Evolutionary conservation across 2,797 vertebrate genomes (phyloP), one percentile per base, ranked within the genome.

Genomic region (Chloroceryle inda): DNA sequence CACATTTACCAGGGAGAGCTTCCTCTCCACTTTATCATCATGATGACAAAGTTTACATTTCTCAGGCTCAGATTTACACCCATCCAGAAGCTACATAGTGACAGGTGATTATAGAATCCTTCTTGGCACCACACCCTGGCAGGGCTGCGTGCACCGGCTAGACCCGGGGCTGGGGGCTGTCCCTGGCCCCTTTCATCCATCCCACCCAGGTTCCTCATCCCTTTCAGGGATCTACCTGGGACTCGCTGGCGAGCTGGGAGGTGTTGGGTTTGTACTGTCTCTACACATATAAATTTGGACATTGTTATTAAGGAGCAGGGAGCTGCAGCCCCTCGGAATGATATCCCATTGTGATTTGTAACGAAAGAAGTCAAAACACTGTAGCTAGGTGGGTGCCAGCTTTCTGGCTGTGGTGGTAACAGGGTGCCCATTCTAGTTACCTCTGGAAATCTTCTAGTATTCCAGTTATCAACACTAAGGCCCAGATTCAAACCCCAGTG

Each of bases 71-170:
- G 45, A 77, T 80, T 67, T 71, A 29, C 29, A 40, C 38, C 50
- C 38, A 61, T 64, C 5, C 33, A 84, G 64, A 61, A 83, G 47
- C 2, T 64, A 17, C 31, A 38, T 24, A 69, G 62, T 19, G 31
- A 20, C 33, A 82, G 24, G 21, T 45, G 68, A 49, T 76, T 67
- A 38, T 42, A 86, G 77, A 27, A 76, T 62, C n/a, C 6, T 53
- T 9, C 35, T 27, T 42, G 59, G 49, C 49, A 72, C 21, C 0
- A 0, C 0, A 0, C n/a, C n/a, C 2, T 3, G 9, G 21, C 29
- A 42, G 24, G 11, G 11, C 24, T 73, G 8, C 58, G 27, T 5
- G 3, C 2, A 0, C 10, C n/a, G n/a, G 35, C 37, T 15, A 53
- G 71, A 63, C 3, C 16, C 4, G 9, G 23, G 44, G 8, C 12